Evolutionary conservation across 2,113 vertebrate genomes (phyloP).

Genomic region (Scatophagus argus): DNA sequence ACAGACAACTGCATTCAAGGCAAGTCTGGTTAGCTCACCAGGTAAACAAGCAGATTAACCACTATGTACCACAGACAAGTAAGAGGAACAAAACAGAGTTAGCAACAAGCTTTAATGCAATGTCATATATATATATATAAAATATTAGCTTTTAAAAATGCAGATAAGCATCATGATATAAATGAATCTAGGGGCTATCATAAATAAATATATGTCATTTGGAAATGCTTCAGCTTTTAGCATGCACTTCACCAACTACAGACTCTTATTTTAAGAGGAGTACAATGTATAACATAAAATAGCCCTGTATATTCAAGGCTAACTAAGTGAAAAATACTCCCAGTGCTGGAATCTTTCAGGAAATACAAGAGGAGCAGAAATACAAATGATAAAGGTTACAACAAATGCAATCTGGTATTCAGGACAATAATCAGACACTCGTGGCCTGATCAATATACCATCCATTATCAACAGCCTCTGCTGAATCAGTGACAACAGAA

Average conservation of each 20-base stretch:
- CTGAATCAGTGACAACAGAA: conserved; percentile 15
- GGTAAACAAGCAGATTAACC: no score
- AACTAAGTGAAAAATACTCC: conserved; percentile 5
- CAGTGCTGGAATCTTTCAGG: background rate
- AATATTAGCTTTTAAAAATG: conserved; percentile 8
- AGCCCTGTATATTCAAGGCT: conserved; percentile 9
- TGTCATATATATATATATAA: conserved; percentile 17
- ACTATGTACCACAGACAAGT: background rate
- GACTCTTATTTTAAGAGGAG: background rate
- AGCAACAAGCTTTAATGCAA: conserved; percentile 37
- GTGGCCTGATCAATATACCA: conserved; percentile 16
- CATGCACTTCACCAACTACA: background rate
- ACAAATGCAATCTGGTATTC: conserved; percentile 29
- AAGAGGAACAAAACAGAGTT: conserved; percentile 1
- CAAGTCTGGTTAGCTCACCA: no score
- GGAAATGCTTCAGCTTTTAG: conserved; percentile 3
- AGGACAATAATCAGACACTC: background rate
- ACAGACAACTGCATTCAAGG: background rate
- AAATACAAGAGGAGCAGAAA: conserved; percentile 11
- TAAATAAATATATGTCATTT: conserved; percentile 48
- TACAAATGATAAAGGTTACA: background rate
- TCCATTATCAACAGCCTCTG: conserved; percentile 4
- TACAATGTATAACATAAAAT: background rate
- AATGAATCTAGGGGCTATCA: conserved; percentile 25
- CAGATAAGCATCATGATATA: conserved; percentile 27